Percentiles rank a stretch among this genome's conserved stretches.
Evolutionary conservation across 2,113 vertebrate genomes (phyloP).

Genomic region (Rhea americana): DNA sequence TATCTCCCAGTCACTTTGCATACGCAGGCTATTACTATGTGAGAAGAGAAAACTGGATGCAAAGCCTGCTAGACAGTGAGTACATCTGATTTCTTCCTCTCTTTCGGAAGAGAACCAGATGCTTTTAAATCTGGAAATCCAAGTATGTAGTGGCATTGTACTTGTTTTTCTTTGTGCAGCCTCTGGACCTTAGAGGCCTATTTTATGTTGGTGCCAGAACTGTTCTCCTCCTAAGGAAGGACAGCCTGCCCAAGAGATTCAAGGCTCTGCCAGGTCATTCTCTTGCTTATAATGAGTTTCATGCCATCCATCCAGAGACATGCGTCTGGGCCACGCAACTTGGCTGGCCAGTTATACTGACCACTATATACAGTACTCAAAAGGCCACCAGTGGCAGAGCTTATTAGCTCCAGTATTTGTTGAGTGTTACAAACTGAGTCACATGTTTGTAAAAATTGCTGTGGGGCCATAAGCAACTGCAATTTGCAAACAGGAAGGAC

Average conservation of each 20-base stretch:
- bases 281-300: not conserved
- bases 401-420: not conserved
- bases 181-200: not conserved
- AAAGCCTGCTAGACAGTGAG: rapidly evolving
- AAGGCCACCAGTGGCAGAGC: not conserved
- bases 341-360: not conserved
- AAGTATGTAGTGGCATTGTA: not conserved
- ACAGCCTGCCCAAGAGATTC: rapidly evolving
- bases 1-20: not conserved
- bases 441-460: rapidly evolving
- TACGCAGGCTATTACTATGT: rapidly evolving
- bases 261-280: not conserved
- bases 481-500: not conserved
- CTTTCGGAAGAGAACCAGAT: not conserved
- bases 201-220: not conserved
- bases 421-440: rapidly evolving
- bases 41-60: not conserved
- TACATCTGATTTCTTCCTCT: not conserved
- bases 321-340: not conserved
- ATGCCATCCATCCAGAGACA: not conserved
- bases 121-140: not conserved
- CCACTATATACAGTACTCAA: rapidly evolving
- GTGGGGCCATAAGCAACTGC: not conserved
- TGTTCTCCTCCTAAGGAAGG: not conserved
- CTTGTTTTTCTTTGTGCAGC: not conserved